Conservation (phyloP, 2,888 invertebrate species). For the Mythimna vitellina region DNA sequence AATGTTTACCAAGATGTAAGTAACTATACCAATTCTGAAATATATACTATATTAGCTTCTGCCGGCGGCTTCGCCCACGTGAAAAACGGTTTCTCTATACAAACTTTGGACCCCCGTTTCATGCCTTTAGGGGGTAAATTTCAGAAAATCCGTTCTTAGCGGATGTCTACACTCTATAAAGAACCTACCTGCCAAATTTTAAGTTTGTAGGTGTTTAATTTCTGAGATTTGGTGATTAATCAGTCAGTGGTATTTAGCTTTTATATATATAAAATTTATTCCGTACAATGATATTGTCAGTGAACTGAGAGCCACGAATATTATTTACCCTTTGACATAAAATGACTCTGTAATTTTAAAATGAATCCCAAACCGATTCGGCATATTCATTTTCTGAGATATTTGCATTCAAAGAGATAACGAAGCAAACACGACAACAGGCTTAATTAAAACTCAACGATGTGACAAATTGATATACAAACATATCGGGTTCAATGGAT, state of each 20-base stretch:
- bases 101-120: too few relatives aligned
- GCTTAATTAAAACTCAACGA: constrained; percentile 32
- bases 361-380: neutral
- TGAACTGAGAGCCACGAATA: neutral
- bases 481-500: constrained; percentile 29
- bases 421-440: constrained; percentile 6
- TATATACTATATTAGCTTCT: too few relatives aligned
- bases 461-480: constrained; percentile 33
- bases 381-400: constrained; percentile 31
- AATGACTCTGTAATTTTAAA: neutral
- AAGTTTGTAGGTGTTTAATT: too few relatives aligned
- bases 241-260: too few relatives aligned
- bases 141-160: neutral
- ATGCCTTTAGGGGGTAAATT: too few relatives aligned
- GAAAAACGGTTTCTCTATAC: too few relatives aligned
- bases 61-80: too few relatives aligned
- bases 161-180: too few relatives aligned
- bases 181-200: too few relatives aligned
- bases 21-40: constrained; percentile 26
- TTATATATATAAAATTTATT: too few relatives aligned
- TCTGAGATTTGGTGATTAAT: too few relatives aligned
- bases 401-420: constrained; percentile 19
- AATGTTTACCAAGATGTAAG: constrained; percentile 93
- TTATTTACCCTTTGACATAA: neutral
- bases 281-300: neutral